Base-by-base conservation (phyloP, 2,888 invertebrate species). In the Tenthredo livida region DNA sequence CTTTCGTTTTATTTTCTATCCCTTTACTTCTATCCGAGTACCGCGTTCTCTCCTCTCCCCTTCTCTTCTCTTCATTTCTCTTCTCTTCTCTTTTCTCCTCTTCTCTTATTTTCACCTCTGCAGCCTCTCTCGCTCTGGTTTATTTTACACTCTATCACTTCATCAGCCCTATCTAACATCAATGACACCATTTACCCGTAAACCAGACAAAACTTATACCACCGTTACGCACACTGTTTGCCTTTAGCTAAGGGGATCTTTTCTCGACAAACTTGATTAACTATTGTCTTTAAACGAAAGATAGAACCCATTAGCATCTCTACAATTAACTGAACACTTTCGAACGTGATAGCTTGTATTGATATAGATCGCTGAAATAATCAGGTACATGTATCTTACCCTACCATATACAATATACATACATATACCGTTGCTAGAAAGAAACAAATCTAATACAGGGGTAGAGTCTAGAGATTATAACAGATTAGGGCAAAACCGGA, bases 291-390 rank as follows among this genome's bases (percentile, higher is more conserved):
- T 37, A 70, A 12, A 47, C 40, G 29, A 67, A 83, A 83, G 83
- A 84, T 87, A 86, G 87, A 87, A 88, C 86, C 90, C 90, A 90
- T 91, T 91, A 91, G 89, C 90, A 88, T 89, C 90, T 90, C 88
- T 88, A 88, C 91, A 91, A 90, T 91, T 90, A 90, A 91, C 89
- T 87, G 89, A 89, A 89, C 89, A 88, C 89, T 89, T 85, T 87
- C 86, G 85, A 87, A 84, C 85, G 75, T 85, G 65, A 43, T 83
- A 47, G 80, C 80, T 80, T 61, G 54, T 86, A 86, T 85, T 85
- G 85, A 85, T 87, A 88, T 43, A 37, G 58, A 85, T 82, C 85
- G 85, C 80, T 17, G 61, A 61, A 61, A 80, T 61, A 61, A 61
- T 80, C 80, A 33, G 40, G 37, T 80, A 61, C 40, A 17, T 80